A percentile compares a stretch with the other conserved stretches of the same genome.
Conservation (phyloP, 2,113 vertebrate genomes). For the Mesembrinibis cayennensis region DNA sequence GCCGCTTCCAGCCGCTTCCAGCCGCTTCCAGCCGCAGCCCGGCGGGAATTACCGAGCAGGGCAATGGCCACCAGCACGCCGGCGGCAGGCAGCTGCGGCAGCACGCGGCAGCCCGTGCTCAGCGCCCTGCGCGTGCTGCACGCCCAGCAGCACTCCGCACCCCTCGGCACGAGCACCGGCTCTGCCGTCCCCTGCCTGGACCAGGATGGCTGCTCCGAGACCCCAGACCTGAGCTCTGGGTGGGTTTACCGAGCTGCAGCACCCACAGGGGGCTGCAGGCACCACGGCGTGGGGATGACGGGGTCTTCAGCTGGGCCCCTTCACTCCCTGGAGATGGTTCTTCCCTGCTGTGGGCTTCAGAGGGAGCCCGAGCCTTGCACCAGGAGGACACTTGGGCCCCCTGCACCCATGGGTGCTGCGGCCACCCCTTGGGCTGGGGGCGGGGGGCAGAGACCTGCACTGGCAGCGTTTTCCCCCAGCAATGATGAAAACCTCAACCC, state of each 20-base stretch:
- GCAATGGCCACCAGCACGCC: not conserved
- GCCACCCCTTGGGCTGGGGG: not conserved
- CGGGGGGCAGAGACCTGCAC: no score
- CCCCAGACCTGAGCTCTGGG: not conserved
- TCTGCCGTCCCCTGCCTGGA: not conserved
- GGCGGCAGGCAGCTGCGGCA: not conserved
- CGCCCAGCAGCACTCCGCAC: not conserved
- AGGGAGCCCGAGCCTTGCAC: accelerated
- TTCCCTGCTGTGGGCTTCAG: accelerated
- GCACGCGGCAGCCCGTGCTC: not conserved
- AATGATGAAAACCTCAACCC: not conserved
- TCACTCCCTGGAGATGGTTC: no score
- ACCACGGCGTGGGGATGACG: accelerated
- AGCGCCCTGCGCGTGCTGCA: not conserved
- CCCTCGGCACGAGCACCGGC: accelerated
- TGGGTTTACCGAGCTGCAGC: not conserved
- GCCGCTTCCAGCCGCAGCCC: not conserved
- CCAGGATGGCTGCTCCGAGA: not conserved
- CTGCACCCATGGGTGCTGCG: not conserved
- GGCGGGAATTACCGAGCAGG: not conserved
- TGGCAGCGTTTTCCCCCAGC: not conserved
- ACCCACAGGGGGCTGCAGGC: accelerated
- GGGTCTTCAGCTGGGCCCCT: accelerated
- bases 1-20: not conserved
- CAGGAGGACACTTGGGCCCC: not conserved